A percentile compares a stretch with the other conserved stretches of the same genome.
These are phyloP conservation scores for Buathra laborator DNA, from an alignment of 2,888 invertebrate genomes.

Conservation along the genomic window DNA sequence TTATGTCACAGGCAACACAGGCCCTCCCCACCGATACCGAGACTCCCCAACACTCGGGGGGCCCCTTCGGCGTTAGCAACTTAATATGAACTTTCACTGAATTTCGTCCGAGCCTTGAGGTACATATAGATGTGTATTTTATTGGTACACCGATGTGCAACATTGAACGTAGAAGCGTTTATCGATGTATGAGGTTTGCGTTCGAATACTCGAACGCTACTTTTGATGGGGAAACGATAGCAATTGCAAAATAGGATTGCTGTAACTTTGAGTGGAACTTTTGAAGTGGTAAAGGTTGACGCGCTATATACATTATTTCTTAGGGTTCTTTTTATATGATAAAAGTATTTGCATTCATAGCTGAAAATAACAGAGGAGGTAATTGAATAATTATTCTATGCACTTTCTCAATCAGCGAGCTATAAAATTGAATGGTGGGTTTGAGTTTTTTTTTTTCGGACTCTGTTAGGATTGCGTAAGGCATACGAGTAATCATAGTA, in stretches of 20 bases:
- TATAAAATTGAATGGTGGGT: too few relatives aligned
- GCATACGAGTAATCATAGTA: too few relatives aligned
- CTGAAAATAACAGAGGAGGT: background rate
- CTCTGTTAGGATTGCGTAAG: too few relatives aligned
- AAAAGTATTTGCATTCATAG: background rate
- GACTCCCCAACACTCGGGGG: constrained; percentile 72
- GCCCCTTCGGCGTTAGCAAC: constrained; percentile 36
- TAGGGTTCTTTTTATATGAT: too few relatives aligned
- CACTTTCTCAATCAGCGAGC: too few relatives aligned
- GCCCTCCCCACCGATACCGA: constrained; percentile 39
- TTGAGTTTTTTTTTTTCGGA: too few relatives aligned
- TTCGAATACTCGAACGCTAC: background rate
- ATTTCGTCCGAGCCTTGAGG: constrained; percentile 67
- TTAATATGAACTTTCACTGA: constrained; percentile 82
- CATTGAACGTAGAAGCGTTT: background rate
- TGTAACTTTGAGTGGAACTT: too few relatives aligned
- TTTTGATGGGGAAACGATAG: too few relatives aligned
- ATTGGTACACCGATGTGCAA: background rate
- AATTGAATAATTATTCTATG: background rate
- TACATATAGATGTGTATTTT: background rate
- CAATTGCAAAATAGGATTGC: too few relatives aligned
- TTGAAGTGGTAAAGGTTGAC: too few relatives aligned
- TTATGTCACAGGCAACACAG: constrained; percentile 73
- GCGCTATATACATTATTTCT: too few relatives aligned
- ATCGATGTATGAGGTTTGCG: background rate